Base-by-base conservation (phyloP, 2,113 vertebrate species). In the Pampusana beccarii region DNA sequence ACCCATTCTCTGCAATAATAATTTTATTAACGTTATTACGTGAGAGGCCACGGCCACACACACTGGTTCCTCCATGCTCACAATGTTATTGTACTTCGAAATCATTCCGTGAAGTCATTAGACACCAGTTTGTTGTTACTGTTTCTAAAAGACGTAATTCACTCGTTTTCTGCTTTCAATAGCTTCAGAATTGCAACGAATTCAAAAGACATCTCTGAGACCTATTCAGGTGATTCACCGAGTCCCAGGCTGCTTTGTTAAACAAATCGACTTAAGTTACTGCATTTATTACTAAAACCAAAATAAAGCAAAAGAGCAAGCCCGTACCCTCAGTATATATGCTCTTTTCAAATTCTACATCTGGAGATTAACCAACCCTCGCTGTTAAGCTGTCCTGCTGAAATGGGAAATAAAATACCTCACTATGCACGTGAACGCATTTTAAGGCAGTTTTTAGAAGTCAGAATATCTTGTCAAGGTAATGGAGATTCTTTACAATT, bases 91-190 rank as follows among this genome's bases (percentile, higher is more conserved):
- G 44, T 92, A 80, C 94, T 97, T 96, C 91, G 94, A 97, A 97
- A 97, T 62, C 61, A 40, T 80, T 91, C 87, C 94, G 92, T 62
- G 70, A 84, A 91, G 81, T 95, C 95, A 94, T 95, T 96, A 95
- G 93, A 91, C 78, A 40, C 50, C 40, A 92, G 84, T 79, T 95
- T 93, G 79, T 86, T 91, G 69, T 80, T 95, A 92, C 40, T 91
- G 87, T 79, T 95, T 92, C 85, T 93, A 91, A 93, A 86, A 94
- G 80, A 79, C 61, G 67, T 79, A 74, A 93, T 91, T 91, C 81
- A 74, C 64, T 91, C 18, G 4, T n/a, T 92, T 86, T 73, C 29
- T 64, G 75, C 38, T 89, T 94, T 87, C 78, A 87, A 89, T 89
- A 72, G 66, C 87, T 85, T 70, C 72, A 95, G 86, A 91, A 81